Percentiles rank a stretch among this genome's conserved stretches.
phyloP scores from a whole-genome alignment of 1,140 invertebrate species.

The Myzus persicae region DNA sequence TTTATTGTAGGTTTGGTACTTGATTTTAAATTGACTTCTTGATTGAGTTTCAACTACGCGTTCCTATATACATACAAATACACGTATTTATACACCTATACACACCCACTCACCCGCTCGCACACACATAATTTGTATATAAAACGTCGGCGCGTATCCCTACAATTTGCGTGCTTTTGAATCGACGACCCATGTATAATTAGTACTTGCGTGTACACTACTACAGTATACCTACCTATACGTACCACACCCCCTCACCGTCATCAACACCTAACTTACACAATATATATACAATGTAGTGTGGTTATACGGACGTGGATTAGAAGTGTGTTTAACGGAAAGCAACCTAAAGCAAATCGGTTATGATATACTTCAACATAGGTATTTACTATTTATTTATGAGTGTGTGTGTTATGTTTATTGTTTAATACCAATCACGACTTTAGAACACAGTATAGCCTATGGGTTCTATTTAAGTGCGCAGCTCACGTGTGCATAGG shows the following conservation, averaged over 20 bases:
- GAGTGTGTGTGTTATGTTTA: neutral
- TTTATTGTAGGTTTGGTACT: constrained; percentile 11
- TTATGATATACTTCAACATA: neutral
- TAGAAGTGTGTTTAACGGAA: constrained; percentile 1
- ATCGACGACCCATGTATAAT: constrained; percentile 13
- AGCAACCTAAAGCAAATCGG: neutral
- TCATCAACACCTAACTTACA: neutral
- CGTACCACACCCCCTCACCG: no score
- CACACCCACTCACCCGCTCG: neutral
- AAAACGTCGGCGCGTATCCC: neutral
- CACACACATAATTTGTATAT: neutral
- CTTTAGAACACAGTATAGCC: constrained; percentile 4
- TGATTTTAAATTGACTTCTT: constrained; percentile 31
- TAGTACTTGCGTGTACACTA: neutral
- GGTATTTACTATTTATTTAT: neutral
- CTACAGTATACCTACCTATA: neutral
- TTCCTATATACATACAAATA: neutral
- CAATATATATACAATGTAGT: neutral
- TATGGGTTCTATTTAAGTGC: neutral
- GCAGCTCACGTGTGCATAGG: neutral
- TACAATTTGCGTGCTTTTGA: neutral
- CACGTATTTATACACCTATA: neutral
- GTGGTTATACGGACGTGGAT: neutral
- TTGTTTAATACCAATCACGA: neutral
- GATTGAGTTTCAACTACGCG: neutral